phyloP scores from a whole-genome alignment of 2,797 vertebrate genomes.

The Muraenolepis orangiensis region DNA sequence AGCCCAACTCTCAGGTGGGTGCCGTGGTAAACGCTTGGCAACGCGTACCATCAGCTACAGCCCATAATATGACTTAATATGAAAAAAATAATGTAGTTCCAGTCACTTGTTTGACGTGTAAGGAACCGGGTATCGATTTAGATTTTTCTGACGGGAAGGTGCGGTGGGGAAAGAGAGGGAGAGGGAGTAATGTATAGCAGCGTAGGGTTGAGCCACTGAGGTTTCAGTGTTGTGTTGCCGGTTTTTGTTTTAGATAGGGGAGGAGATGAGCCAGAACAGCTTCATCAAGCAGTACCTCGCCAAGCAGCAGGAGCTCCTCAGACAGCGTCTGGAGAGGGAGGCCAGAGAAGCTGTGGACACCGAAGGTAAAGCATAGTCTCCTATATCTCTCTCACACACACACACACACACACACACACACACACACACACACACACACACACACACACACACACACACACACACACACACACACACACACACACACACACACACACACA shows the following conservation, averaged over 20 bases:
- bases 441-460: not conserved
- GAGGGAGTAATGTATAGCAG: not conserved
- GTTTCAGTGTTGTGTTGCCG: slow-evolving; percentile 23
- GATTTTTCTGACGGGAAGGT: not conserved
- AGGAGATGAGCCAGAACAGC: slow-evolving; percentile 95
- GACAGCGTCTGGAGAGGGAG: slow-evolving; percentile 86
- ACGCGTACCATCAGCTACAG: not conserved
- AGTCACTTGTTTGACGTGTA: not conserved
- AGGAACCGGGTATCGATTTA: not conserved
- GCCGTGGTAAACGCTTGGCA: slow-evolving; percentile 1
- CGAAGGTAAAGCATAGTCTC: slow-evolving; percentile 73
- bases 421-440: too few species aligned
- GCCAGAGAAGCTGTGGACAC: slow-evolving; percentile 84
- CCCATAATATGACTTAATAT: not conserved
- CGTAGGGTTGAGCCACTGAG: not conserved
- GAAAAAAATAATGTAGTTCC: not conserved
- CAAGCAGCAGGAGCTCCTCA: slow-evolving; percentile 88
- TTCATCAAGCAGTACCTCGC: slow-evolving; percentile 94
- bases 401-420: not conserved
- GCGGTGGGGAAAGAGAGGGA: too few species aligned
- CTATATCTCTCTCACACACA: not conserved
- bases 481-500: not conserved
- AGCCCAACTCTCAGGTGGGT: slow-evolving; percentile 90
- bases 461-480: too few species aligned
- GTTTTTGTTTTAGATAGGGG: slow-evolving; percentile 82